Conservation (phyloP, 2,888 invertebrate genomes). For the Therioaphis trifolii region DNA sequence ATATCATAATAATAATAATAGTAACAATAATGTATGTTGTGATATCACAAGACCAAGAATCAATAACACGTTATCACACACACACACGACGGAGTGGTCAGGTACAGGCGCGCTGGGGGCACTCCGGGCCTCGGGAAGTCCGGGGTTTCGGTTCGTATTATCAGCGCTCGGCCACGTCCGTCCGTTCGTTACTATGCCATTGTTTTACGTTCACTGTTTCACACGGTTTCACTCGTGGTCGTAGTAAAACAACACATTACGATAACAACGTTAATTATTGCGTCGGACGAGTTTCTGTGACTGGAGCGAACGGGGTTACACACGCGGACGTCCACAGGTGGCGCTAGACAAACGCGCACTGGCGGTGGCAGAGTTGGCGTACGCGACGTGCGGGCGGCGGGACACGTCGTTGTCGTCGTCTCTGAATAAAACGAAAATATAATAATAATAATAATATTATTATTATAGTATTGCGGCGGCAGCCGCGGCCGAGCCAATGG, state of each 20-base stretch:
- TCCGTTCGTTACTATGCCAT: too few relatives aligned
- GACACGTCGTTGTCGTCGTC: too few relatives aligned
- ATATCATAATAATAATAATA: too few relatives aligned
- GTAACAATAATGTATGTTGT: too few relatives aligned
- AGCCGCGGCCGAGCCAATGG: too few relatives aligned
- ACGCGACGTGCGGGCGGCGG: background rate
- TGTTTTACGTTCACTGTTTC: too few relatives aligned
- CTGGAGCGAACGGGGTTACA: background rate
- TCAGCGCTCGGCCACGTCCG: conserved; percentile 10
- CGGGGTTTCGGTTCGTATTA: conserved; percentile 16
- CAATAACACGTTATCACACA: conserved; percentile 54
- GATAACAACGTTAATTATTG: background rate
- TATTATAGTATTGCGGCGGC: too few relatives aligned
- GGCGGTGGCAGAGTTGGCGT: background rate
- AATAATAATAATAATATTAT: too few relatives aligned
- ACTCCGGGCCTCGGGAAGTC: conserved; percentile 24
- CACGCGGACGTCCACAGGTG: conserved; percentile 35
- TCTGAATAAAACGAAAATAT: too few relatives aligned
- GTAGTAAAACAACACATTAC: background rate
- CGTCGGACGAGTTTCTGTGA: background rate
- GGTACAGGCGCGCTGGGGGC: too few relatives aligned
- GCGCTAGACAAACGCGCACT: conserved; percentile 36
- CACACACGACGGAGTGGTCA: too few relatives aligned
- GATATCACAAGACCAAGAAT: background rate
- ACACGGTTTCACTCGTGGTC: too few relatives aligned